Base-by-base conservation (phyloP, 2,888 invertebrate genomes). In the Hydrotaea cyrtoneurina region DNA sequence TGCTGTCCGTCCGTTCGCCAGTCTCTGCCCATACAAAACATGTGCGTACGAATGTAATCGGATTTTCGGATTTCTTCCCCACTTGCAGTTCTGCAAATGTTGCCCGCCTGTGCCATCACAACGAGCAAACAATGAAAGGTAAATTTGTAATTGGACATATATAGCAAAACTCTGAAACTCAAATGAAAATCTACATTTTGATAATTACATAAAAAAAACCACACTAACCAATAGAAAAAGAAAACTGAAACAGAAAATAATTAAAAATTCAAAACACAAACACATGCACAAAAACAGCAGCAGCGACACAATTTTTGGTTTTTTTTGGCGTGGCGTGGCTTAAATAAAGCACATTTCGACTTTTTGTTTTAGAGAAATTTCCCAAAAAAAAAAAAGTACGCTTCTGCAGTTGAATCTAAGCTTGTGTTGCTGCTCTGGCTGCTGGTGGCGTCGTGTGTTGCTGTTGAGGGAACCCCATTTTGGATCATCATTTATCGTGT, bases 251-350 rank as follows among this genome's bases (percentile, higher is more conserved):
- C 2, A 31, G 2, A 36, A 46, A 13, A 26, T 66, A 81, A 73
- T 66, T 74, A 69, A 39, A 77, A 76, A 80, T 83, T 79, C 83
- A 43, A 43, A 76, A 53, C 79, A 59, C 79, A 83, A 59, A 46
- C n/a, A 31, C 43, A 50, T 23, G 31, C 43, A 39, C 11, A 46
- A 64, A 53, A n/a, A 59, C 64, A 39, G n/a, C n/a, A 55, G 43
- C 31, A 59, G 66, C 53, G 19, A 69, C 31, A 71, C 64, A 57
- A 19, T 62, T 62, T 39, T 31, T 2, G 31, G 31, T 7, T 31
- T 36, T 31, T 53, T 19, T 43, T 31, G 7, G 31, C 31, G 31
- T 31, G 78, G 71, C 78, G 78, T 75, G 74, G 78, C 75, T 78
- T 80, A 78, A 71, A 69, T 66, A 43, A 74, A 43, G 11, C 17